Evolutionary conservation across 2,888 invertebrate genomes (phyloP).

Genomic region (Limenitis camilla): DNA sequence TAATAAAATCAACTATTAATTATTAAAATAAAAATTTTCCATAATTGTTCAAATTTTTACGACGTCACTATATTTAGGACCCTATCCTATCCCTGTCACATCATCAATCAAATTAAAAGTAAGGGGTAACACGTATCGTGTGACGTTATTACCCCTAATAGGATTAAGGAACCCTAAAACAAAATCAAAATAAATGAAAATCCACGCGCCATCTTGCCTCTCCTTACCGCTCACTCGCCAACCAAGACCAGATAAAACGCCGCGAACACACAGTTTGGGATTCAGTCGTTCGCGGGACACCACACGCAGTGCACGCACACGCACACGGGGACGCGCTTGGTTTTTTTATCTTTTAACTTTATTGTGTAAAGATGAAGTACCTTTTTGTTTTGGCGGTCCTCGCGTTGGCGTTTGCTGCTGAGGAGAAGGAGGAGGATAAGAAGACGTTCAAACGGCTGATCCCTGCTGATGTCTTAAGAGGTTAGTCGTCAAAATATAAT

Average conservation of each 20-base stretch:
- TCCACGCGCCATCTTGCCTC: conserved; percentile 35
- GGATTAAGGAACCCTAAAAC: background rate
- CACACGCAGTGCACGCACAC: conserved; percentile 38
- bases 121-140: too few relatives aligned
- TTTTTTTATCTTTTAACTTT: conserved; percentile 33
- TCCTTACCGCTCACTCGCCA: conserved; percentile 59
- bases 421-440: conserved; percentile 73
- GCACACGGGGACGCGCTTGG: conserved; percentile 35
- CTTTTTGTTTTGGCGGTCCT: conserved; percentile 68
- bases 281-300: conserved; percentile 59
- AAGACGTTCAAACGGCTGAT: conserved; percentile 88
- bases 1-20: too few relatives aligned
- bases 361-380: conserved; percentile 67
- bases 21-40: too few relatives aligned
- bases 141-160: too few relatives aligned
- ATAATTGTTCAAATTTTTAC: too few relatives aligned
- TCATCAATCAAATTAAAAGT: too few relatives aligned
- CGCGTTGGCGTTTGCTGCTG: conserved; percentile 72
- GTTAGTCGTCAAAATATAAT: conserved; percentile 73
- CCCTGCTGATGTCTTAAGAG: conserved; percentile 92
- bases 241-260: conserved; percentile 48
- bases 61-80: too few relatives aligned
- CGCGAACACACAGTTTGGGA: conserved; percentile 44
- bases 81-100: too few relatives aligned
- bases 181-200: background rate